Base-by-base conservation (phyloP, 2,888 invertebrate genomes). In the Acanthosoma haemorrhoidale region DNA sequence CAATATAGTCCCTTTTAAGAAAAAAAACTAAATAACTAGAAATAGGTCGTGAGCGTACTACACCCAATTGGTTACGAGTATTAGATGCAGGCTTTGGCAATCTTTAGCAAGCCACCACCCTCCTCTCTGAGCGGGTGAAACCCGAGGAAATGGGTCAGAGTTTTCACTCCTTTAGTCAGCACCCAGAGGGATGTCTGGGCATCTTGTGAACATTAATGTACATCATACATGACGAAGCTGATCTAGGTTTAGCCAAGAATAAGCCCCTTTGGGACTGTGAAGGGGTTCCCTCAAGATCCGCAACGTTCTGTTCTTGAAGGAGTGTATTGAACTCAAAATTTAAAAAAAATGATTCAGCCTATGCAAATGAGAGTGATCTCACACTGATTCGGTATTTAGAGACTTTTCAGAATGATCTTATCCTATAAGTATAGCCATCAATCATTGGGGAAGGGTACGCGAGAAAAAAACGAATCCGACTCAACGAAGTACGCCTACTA, bases 61-160 rank as follows among this genome's bases (percentile, higher is more conserved):
- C 51, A 25, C 21, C 25, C 25, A 4, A 51, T 51, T 51, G 51
- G 51, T 51, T 51, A 21, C 51, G 51, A 51, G 51, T 51, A 51
- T 51, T 51, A 51, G 51, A 25, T 51, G 25, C 43, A 43, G 18
- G 3, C 18, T 18, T 4, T 9, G 9, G 41, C 43, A 5, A 51
- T 61, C 36, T 61, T 32, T 61, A 36, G 61, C 61, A 61, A 59
- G 31, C 38, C 61, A 11, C 41, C 16, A 18, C 36, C 36, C 34
- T 36, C 16, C 15, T 41, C 36, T 41, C n/a, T 15, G 51, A 21
- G 8, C 4, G n/a, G 25, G 34, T 38, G 36, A 59, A 59, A 51
- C 51, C 59, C 3, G 36, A 36, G 34, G 61, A 61, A 61, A 61
- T 61, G 61, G 61, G 61, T 61, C 36, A 61, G 38, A 36, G 61